These are phyloP conservation scores for Phrynocephalus forsythii DNA, from an alignment of 2,797 vertebrate genomes.

Conservation along the genomic window DNA sequence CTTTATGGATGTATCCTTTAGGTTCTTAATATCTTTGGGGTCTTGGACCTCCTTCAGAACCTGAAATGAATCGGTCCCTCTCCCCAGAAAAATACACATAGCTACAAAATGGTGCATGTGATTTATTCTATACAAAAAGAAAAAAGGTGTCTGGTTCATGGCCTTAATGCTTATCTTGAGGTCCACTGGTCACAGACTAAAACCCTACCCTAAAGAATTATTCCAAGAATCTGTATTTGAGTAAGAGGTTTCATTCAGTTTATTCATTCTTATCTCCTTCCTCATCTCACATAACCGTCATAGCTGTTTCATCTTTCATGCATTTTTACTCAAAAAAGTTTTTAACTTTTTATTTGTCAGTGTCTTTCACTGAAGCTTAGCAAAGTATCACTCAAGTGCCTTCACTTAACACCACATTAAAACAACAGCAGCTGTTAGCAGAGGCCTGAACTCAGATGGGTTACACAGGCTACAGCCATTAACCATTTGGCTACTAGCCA, in stretches of 20 bases:
- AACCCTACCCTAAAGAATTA: neutral
- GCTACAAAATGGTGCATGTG: too few species aligned
- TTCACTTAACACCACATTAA: conserved; percentile 29
- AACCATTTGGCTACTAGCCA: conserved; percentile 11
- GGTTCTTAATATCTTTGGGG: neutral
- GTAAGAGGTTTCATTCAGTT: neutral
- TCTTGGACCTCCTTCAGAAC: too few species aligned
- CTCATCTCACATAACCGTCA: neutral
- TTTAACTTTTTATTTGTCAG: conserved; percentile 9
- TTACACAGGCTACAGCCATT: conserved; percentile 2
- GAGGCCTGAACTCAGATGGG: neutral
- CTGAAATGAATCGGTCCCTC: too few species aligned
- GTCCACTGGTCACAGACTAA: too few species aligned
- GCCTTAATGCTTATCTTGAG: too few species aligned
- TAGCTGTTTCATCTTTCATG: neutral
- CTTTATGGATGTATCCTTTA: neutral
- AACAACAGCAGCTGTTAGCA: conserved; percentile 25
- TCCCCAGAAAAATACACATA: too few species aligned
- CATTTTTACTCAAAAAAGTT: conserved; percentile 8
- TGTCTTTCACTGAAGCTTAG: conserved; percentile 23
- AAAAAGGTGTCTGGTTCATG: too few species aligned
- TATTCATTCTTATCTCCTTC: neutral
- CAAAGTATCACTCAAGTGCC: conserved; percentile 8
- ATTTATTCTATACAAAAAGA: too few species aligned
- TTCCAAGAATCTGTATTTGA: neutral